Conservation (phyloP, 2,113 vertebrate genomes). For the Fregata magnificens region DNA sequence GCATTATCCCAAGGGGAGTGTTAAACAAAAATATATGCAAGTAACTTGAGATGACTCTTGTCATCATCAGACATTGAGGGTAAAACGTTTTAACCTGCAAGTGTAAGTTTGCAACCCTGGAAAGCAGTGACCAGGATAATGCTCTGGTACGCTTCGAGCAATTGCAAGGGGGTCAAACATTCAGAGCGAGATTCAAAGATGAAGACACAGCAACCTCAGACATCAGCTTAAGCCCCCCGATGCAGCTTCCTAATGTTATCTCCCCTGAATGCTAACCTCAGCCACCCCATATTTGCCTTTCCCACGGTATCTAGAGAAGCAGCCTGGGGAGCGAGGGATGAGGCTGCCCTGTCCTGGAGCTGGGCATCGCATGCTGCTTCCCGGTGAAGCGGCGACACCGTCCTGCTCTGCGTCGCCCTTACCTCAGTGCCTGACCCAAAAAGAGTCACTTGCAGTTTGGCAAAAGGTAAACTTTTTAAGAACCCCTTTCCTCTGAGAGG, state of each 20-base stretch:
- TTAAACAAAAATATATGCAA: not conserved
- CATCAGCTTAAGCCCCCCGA: not conserved
- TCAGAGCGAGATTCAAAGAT: not conserved
- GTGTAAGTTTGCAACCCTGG: not conserved
- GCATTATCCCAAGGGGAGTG: not conserved
- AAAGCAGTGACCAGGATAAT: not conserved
- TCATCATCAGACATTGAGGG: not conserved
- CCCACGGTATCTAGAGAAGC: not conserved
- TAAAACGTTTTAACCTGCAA: not conserved
- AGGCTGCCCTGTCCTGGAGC: not conserved
- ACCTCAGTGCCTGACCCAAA: not conserved
- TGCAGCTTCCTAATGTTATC: not conserved
- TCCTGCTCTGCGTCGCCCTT: not conserved
- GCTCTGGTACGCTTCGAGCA: fast-evolving
- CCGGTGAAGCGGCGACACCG: fast-evolving
- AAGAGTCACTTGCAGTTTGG: not conserved
- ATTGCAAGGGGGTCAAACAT: not conserved
- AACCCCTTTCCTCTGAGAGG: not conserved
- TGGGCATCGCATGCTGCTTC: fast-evolving
- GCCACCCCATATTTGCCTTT: not conserved
- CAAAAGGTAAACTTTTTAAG: not conserved
- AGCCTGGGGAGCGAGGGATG: not conserved
- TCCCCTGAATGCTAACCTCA: not conserved
- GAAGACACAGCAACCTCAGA: not conserved
- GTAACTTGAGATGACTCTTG: not conserved